Conservation (phyloP, 2,888 invertebrate species). For the Rhodophaea formosa region DNA sequence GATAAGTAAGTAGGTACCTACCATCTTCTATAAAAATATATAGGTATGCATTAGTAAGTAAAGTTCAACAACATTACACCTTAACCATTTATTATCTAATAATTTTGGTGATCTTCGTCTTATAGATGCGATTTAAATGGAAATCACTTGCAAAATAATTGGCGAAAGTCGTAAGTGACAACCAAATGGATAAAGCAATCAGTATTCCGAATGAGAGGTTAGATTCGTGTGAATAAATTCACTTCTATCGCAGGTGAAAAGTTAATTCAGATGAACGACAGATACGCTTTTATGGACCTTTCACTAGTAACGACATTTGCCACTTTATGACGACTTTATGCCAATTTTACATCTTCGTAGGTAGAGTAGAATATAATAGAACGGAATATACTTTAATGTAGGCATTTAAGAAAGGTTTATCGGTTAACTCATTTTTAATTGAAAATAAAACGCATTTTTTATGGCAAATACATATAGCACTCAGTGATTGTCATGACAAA, state of each 20-base stretch:
- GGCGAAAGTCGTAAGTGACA: conserved; percentile 40
- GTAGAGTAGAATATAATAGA: too few relatives aligned
- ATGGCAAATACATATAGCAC: too few relatives aligned
- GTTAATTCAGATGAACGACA: not conserved
- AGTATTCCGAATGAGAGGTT: conserved; percentile 35
- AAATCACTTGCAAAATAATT: conserved; percentile 20
- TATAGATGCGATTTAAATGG: not conserved
- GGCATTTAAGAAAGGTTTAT: too few relatives aligned
- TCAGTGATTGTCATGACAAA: too few relatives aligned
- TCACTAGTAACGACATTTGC: not conserved
- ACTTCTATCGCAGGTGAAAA: not conserved
- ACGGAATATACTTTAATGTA: too few relatives aligned
- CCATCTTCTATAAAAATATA: too few relatives aligned
- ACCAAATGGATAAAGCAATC: conserved; percentile 25
- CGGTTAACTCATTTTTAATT: too few relatives aligned
- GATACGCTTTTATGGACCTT: conserved; percentile 2
- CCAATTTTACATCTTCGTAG: not conserved
- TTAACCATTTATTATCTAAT: too few relatives aligned
- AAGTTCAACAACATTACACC: not conserved
- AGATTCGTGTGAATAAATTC: not conserved
- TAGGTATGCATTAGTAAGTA: not conserved
- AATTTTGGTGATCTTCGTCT: not conserved
- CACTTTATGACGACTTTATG: not conserved
- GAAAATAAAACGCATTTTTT: too few relatives aligned
- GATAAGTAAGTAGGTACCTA: too few relatives aligned